A percentile compares a stretch with the other conserved stretches of the same genome.
Conservation (phyloP, 2,113 vertebrate genomes). For the Felis chaus region DNA sequence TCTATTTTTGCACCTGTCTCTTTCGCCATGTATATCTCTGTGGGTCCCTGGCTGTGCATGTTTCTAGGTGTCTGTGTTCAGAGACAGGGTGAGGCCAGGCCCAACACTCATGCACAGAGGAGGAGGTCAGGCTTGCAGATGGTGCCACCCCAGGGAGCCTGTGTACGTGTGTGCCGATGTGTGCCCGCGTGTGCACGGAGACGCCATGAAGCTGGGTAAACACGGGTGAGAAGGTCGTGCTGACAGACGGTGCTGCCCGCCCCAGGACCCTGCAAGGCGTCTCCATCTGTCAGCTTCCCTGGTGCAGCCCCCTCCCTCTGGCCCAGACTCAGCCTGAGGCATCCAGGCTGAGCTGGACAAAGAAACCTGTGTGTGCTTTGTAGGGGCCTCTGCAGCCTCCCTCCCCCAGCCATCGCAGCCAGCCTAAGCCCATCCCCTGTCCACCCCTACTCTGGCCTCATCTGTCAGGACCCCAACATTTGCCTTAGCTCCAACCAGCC, state of each 20-base stretch:
- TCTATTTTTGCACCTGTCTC: slow-evolving; percentile 69
- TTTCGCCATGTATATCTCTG: background rate
- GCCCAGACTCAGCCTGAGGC: slow-evolving; percentile 47
- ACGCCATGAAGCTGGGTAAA: slow-evolving; percentile 40
- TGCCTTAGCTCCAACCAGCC: background rate
- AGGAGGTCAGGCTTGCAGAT: slow-evolving; percentile 21
- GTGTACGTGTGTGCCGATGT: background rate
- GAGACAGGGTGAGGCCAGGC: background rate
- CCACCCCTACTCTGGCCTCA: background rate
- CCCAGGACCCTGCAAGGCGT: background rate
- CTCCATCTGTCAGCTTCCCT: slow-evolving; percentile 74
- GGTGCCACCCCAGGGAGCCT: slow-evolving; percentile 17
- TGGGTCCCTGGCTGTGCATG: slow-evolving; percentile 6
- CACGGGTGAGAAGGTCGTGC: slow-evolving; percentile 60
- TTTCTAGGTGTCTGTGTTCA: slow-evolving; percentile 45
- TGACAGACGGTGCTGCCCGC: slow-evolving; percentile 60
- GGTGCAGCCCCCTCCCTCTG: slow-evolving; percentile 42
- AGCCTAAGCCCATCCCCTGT: background rate
- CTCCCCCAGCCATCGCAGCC: background rate
- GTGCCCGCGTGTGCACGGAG: background rate
- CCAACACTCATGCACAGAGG: background rate
- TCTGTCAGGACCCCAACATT: background rate
- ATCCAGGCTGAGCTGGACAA: slow-evolving; percentile 55
- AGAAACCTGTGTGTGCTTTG: slow-evolving; percentile 62
- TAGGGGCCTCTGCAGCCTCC: background rate